Base-by-base conservation (phyloP, 2,113 vertebrate genomes). In the Pleuronectes platessa region DNA sequence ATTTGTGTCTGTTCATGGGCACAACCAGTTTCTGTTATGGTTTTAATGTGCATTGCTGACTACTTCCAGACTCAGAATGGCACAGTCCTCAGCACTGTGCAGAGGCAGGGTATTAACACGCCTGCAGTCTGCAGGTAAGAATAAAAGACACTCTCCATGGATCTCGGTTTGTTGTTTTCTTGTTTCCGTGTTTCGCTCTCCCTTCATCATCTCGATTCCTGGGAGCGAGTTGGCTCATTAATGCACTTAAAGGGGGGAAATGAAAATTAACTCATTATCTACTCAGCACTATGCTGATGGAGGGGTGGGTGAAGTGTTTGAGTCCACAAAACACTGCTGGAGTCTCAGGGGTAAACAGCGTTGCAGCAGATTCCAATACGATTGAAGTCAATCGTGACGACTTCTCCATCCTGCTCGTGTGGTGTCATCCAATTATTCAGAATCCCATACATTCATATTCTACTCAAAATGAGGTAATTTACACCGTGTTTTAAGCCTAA, bases 161-260 rank as follows among this genome's bases (percentile, higher is more conserved):
- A 82, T 71, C 55, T 58, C 55, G 70, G 53, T n/a, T 49, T 67
- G 55, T 47, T 61, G 23, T 68, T 79, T 80, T 61, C 61, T 75
- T 74, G 60, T 76, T 82, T 55, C 42, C 5, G 0, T 65, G 2
- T 61, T 74, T 72, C 47, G 24, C 54, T 74, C 67, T 53, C 61
- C 24, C n/a, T 60, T 45, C 54, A 51, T 20, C 51, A n/a, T 11
- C 51, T 54, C 9, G 18, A 21, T n/a, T 54, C 63, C 61, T 67
- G 71, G 64, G 75, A 74, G 76, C 70, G 76, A 62, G 71, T 8
- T n/a, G 62, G 54, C 60, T 90, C 81, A 89, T 89, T 81, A 79
- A 61, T 63, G 76, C 45, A 74, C 56, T 71, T 37, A 66, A 31
- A 31, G 31, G 31, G 27, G 4, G 6, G 6, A 31, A 31, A 31